Evolutionary conservation across 2,113 vertebrate species (phyloP).

Genomic region (Pithys albifrons): DNA sequence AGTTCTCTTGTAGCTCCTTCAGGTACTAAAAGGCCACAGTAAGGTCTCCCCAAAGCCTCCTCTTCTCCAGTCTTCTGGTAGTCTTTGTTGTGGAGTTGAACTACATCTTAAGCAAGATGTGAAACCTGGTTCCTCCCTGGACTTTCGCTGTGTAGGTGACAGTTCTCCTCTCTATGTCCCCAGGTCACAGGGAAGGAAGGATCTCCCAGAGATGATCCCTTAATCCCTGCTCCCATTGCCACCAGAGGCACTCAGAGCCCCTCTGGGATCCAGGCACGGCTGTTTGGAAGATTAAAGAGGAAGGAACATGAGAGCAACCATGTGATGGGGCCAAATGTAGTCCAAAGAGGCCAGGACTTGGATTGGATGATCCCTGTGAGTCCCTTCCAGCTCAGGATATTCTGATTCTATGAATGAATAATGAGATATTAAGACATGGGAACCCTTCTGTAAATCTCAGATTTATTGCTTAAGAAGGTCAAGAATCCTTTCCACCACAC

Average conservation of each 20-base stretch:
- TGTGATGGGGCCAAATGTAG: accelerated
- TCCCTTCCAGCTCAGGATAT: not conserved
- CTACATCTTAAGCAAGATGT: not conserved
- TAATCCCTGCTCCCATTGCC: not conserved
- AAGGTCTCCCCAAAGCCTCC: not conserved
- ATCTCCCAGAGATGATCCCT: not conserved
- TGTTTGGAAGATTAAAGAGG: not conserved
- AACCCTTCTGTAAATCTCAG: not conserved
- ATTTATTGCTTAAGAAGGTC: not conserved
- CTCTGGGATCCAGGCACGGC: not conserved
- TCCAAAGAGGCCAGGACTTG: accelerated
- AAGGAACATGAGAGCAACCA: not conserved
- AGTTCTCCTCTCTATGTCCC: not conserved
- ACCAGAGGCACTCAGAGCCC: accelerated
- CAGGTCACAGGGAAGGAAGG: not conserved
- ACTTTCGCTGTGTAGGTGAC: not conserved
- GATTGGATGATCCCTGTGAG: not conserved
- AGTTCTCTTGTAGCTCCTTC: not conserved
- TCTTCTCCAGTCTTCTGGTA: not conserved
- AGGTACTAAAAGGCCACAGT: not conserved
- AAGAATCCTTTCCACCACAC: not conserved
- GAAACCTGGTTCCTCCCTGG: not conserved
- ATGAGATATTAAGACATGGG: not conserved
- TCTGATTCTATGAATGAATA: accelerated
- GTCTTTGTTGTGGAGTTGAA: not conserved